Percentiles rank a stretch among this genome's conserved stretches.
These are phyloP conservation scores for Lepas anatifera DNA, from an alignment of 2,888 invertebrate species.

Conservation along the genomic window DNA sequence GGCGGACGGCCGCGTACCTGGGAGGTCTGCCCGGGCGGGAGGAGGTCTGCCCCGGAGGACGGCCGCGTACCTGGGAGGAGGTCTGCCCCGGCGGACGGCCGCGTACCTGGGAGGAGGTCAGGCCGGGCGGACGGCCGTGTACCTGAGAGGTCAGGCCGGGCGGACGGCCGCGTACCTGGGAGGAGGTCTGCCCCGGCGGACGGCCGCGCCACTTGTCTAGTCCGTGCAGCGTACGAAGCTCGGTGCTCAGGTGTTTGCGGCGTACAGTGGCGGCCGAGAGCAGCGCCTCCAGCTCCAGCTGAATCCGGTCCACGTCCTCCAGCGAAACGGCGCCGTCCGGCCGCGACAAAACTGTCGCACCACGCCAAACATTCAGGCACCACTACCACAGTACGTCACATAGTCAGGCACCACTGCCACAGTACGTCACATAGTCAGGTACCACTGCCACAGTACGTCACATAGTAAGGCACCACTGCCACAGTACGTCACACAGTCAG, in stretches of 20 bases:
- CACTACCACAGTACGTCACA: no score
- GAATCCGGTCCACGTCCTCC: slow-evolving; percentile 25
- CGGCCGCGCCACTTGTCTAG: slow-evolving; percentile 21
- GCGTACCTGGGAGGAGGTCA: neutral
- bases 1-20: neutral
- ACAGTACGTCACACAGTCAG: no score
- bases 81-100: no score
- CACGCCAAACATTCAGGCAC: no score
- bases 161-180: no score
- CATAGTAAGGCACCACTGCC: no score
- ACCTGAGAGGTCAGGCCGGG: no score
- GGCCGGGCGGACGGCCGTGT: no score
- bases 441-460: neutral
- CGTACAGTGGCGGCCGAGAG: slow-evolving; percentile 23
- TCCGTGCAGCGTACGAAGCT: slow-evolving; percentile 20
- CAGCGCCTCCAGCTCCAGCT: slow-evolving; percentile 24
- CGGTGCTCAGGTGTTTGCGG: slow-evolving; percentile 19
- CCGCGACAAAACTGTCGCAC: neutral
- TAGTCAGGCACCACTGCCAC: neutral
- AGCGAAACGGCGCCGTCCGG: slow-evolving; percentile 22
- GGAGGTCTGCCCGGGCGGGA: no score
- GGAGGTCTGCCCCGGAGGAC: no score
- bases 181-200: no score
- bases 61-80: no score
- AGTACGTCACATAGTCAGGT: neutral